phyloP scores from a whole-genome alignment of 1,140 invertebrate genomes.

The Reticulitermes speratus region DNA sequence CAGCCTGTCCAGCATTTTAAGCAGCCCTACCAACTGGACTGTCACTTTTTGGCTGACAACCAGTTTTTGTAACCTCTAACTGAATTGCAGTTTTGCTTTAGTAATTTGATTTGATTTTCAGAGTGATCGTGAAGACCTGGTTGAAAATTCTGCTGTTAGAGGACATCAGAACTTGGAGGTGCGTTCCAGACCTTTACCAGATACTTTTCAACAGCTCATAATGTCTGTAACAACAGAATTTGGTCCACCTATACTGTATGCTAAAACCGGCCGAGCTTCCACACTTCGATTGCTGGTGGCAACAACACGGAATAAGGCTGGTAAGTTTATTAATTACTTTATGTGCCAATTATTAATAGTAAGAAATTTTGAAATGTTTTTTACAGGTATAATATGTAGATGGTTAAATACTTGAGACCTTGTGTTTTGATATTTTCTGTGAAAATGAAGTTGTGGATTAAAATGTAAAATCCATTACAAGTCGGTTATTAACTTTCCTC shows the following conservation, averaged over 20 bases:
- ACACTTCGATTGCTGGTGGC: constrained; percentile 30
- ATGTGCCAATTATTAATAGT: too few relatives aligned
- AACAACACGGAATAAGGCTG: constrained; percentile 22
- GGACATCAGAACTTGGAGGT: constrained; percentile 23
- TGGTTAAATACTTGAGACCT: too few relatives aligned
- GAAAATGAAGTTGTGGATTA: too few relatives aligned
- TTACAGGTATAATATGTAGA: too few relatives aligned
- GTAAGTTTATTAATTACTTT: neutral
- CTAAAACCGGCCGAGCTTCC: constrained; percentile 31
- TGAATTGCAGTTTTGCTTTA: neutral
- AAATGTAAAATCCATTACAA: too few relatives aligned
- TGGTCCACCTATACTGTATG: constrained; percentile 31
- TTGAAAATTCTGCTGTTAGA: constrained; percentile 22
- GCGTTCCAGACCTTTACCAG: constrained; percentile 24
- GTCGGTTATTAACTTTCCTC: too few relatives aligned
- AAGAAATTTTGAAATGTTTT: too few relatives aligned
- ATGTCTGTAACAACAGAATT: constrained; percentile 27
- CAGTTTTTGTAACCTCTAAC: too few relatives aligned
- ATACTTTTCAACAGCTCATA: constrained; percentile 24
- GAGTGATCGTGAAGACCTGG: constrained; percentile 26
- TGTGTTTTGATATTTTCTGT: too few relatives aligned
- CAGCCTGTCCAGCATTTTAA: too few relatives aligned
- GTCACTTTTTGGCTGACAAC: too few relatives aligned
- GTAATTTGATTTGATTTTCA: neutral
- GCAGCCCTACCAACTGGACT: too few relatives aligned